Evolutionary conservation across 2,113 vertebrate species (phyloP).

Genomic region (Rhagologus leucostigma): DNA sequence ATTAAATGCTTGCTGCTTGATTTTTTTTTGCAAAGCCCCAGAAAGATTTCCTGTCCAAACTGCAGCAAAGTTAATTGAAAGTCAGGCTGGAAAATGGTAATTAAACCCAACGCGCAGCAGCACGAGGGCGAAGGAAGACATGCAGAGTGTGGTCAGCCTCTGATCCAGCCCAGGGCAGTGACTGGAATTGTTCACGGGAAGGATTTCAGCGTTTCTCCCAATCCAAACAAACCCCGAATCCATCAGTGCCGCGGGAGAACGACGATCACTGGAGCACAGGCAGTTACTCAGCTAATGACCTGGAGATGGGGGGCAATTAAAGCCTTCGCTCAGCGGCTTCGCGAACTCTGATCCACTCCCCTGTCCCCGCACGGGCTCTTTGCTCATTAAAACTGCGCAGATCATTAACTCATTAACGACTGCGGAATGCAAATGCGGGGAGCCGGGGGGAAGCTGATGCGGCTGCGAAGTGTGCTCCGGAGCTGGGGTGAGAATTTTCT

Average conservation of each 20-base stretch:
- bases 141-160: background rate
- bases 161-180: background rate
- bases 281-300: slow-evolving; percentile 56
- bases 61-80: background rate
- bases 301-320: slow-evolving; percentile 52
- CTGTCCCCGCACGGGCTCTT: slow-evolving; percentile 8
- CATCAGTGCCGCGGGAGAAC: slow-evolving; percentile 2
- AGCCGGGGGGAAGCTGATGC: background rate
- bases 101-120: background rate
- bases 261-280: slow-evolving; percentile 1
- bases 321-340: background rate
- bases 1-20: background rate
- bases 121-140: background rate
- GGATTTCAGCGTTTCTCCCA: background rate
- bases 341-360: background rate
- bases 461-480: background rate
- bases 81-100: background rate
- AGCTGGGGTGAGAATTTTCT: background rate
- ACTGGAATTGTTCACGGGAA: background rate
- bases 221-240: slow-evolving; percentile 17
- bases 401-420: slow-evolving; percentile 60
- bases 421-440: background rate
- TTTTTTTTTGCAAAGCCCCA: background rate
- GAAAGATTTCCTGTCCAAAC: background rate
- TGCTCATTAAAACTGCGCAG: slow-evolving; percentile 50